phyloP scores from a whole-genome alignment of 2,113 vertebrate genomes.

The Elephantulus edwardii region DNA sequence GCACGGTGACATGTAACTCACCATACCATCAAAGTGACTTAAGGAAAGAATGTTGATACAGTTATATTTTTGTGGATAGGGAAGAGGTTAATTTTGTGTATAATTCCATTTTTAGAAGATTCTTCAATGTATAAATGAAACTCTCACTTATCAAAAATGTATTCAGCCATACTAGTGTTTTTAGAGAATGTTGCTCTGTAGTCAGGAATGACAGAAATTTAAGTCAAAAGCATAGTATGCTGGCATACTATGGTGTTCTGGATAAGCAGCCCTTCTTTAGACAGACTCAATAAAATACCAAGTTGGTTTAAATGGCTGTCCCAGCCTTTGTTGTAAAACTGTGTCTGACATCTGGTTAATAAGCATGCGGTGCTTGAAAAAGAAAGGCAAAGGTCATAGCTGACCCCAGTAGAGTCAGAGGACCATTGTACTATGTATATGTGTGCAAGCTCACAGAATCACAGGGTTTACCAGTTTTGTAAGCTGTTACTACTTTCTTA shows the following conservation, averaged over 20 bases:
- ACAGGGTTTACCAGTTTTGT: constrained; percentile 86
- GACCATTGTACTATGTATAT: constrained; percentile 62
- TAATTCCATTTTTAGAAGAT: constrained; percentile 39
- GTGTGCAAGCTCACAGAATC: constrained; percentile 24
- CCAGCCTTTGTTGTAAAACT: constrained; percentile 74
- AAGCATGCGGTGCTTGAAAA: constrained; percentile 75
- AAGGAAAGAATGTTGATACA: neutral
- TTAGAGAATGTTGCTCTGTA: constrained; percentile 13
- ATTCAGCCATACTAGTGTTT: neutral
- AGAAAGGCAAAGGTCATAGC: constrained; percentile 71
- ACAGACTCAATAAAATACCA: constrained; percentile 28
- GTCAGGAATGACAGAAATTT: constrained; percentile 36
- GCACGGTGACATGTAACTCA: too few relatives aligned
- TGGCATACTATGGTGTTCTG: constrained; percentile 33
- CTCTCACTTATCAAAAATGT: neutral
- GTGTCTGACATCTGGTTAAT: constrained; percentile 84
- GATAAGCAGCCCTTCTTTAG: neutral
- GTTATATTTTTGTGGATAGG: constrained; percentile 20
- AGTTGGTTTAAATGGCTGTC: constrained; percentile 64
- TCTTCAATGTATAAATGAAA: neutral
- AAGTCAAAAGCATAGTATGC: neutral
- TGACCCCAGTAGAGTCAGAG: constrained; percentile 81
- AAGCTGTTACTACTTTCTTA: constrained; percentile 87
- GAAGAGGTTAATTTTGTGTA: neutral
- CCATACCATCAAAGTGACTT: too few relatives aligned